Conservation (phyloP, 2,113 vertebrate genomes). For the Prietella phreatophila region DNA sequence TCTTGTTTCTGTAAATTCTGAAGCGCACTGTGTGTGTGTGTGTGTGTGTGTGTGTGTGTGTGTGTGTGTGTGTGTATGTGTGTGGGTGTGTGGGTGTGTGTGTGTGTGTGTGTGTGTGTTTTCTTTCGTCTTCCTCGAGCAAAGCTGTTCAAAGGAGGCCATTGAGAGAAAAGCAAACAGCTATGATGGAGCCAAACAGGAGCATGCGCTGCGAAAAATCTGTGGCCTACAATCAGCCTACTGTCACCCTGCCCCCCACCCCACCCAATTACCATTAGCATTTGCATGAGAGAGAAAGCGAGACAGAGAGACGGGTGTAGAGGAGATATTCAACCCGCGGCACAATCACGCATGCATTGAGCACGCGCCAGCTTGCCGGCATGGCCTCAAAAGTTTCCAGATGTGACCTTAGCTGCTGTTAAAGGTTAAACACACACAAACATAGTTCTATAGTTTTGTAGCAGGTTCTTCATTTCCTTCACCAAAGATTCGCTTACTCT, state of each 20-base stretch:
- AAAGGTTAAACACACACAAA: slow-evolving; percentile 31
- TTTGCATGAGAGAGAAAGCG: slow-evolving; percentile 5
- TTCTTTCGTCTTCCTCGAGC: slow-evolving; percentile 37
- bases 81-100: slow-evolving; percentile 39
- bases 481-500: neutral
- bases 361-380: slow-evolving; percentile 2
- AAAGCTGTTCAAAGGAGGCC: slow-evolving; percentile 65
- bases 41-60: slow-evolving; percentile 46
- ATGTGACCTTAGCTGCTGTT: slow-evolving; percentile 17
- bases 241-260: neutral
- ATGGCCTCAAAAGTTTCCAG: slow-evolving; percentile 23
- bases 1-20: slow-evolving; percentile 70
- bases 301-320: neutral
- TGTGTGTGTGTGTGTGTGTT: slow-evolving; percentile 39
- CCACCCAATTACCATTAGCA: slow-evolving; percentile 13
- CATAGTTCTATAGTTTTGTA: neutral
- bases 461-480: slow-evolving; percentile 14
- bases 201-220: neutral
- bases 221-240: slow-evolving; percentile 22
- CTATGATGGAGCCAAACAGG: slow-evolving; percentile 53
- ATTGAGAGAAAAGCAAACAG: slow-evolving; percentile 73
- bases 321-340: slow-evolving; percentile 8
- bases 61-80: slow-evolving; percentile 47
- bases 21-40: slow-evolving; percentile 52
- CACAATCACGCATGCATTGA: slow-evolving; percentile 13